Conservation (phyloP, 2,113 vertebrate genomes). For the Larimichthys polyactis region DNA sequence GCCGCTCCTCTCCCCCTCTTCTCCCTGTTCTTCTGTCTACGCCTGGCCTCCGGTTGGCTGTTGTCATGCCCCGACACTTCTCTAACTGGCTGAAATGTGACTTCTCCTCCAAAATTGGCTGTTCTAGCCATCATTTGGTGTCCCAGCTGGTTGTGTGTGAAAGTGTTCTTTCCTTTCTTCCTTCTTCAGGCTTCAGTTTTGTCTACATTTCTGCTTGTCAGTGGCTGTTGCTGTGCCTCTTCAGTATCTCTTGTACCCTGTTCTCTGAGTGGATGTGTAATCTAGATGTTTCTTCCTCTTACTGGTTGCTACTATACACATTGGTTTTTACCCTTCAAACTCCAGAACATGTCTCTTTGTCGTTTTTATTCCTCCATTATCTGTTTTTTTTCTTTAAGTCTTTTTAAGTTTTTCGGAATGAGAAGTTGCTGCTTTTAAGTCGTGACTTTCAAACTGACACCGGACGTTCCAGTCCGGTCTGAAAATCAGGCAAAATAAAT, state of each 20-base stretch:
- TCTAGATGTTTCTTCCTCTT: background rate
- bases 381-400: constrained; percentile 1
- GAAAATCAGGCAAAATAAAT: constrained; percentile 61
- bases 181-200: constrained; percentile 26
- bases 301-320: background rate
- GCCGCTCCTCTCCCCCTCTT: background rate
- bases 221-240: constrained; percentile 18
- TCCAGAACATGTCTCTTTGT: background rate
- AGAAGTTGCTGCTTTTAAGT: constrained; percentile 27
- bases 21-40: constrained; percentile 33
- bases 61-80: constrained; percentile 43
- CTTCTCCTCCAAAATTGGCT: constrained; percentile 20
- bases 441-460: constrained; percentile 53
- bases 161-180: constrained; percentile 8
- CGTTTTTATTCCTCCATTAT: constrained; percentile 62
- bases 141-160: constrained; percentile 13
- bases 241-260: constrained; percentile 20
- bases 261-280: constrained; percentile 8
- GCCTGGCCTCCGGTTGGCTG: constrained; percentile 45
- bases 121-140: constrained; percentile 13
- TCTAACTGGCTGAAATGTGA: constrained; percentile 55
- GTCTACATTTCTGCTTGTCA: constrained; percentile 27
- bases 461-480: constrained; percentile 24
- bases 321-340: constrained; percentile 7
- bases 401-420: background rate